Conservation (phyloP, 2,888 invertebrate species). For the Camptogramma bilineatum region DNA sequence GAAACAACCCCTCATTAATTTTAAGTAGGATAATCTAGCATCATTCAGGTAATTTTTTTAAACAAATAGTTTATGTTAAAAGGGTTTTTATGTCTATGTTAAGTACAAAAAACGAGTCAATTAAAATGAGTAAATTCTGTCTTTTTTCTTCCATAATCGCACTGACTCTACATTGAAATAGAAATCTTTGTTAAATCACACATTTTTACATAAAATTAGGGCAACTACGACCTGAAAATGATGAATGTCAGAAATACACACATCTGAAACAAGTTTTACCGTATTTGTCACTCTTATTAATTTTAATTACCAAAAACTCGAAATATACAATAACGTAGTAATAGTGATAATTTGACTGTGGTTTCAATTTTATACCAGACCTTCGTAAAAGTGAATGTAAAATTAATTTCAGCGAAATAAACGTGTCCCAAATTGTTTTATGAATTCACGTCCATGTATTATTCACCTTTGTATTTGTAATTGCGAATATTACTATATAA, state of each 20-base stretch:
- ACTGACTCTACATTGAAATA: too few relatives aligned
- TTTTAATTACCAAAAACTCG: neutral
- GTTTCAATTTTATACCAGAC: constrained; percentile 15
- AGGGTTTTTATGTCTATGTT: too few relatives aligned
- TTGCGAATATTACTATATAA: neutral
- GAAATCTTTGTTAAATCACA: too few relatives aligned
- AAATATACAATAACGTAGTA: constrained; percentile 1
- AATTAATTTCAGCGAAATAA: constrained; percentile 25
- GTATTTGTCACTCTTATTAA: neutral
- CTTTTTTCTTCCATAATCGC: too few relatives aligned
- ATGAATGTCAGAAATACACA: neutral
- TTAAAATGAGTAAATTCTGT: too few relatives aligned
- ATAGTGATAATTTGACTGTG: constrained; percentile 4
- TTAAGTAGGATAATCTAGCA: too few relatives aligned
- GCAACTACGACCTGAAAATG: neutral
- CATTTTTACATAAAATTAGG: too few relatives aligned
- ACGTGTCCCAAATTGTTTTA: constrained; percentile 16
- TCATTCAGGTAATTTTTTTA: too few relatives aligned
- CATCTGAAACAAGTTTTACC: neutral
- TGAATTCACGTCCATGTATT: constrained; percentile 19
- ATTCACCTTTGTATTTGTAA: constrained; percentile 14
- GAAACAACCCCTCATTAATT: too few relatives aligned
- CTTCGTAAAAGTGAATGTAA: constrained; percentile 23
- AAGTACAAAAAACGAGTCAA: too few relatives aligned
- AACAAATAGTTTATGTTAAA: too few relatives aligned